Conservation (phyloP, 2,797 vertebrate genomes). For the Pantherophis alleghaniensis region DNA sequence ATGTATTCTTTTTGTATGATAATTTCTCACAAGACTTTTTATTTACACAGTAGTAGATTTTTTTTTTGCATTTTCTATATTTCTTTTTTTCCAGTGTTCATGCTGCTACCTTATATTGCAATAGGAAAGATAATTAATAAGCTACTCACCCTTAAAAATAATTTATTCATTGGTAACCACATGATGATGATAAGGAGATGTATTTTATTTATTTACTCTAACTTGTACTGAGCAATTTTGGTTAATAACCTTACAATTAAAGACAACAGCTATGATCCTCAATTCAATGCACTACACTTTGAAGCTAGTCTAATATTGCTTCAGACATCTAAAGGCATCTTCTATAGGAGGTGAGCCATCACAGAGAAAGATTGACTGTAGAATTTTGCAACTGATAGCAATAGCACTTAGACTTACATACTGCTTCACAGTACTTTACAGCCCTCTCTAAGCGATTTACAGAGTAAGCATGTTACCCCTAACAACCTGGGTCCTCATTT, state of each 20-base stretch:
- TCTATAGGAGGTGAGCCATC: not conserved
- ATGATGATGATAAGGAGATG: not conserved
- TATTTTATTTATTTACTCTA: not conserved
- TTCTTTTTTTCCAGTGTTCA: not conserved
- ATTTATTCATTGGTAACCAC: not conserved
- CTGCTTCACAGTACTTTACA: too few species aligned
- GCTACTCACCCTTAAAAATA: not conserved
- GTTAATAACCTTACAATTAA: not conserved
- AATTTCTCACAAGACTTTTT: not conserved
- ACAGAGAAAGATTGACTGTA: not conserved
- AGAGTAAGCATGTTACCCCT: too few species aligned
- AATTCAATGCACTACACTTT: not conserved
- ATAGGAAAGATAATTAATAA: not conserved
- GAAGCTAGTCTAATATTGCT: not conserved
- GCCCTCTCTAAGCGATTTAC: too few species aligned
- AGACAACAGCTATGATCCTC: not conserved
- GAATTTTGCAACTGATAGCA: not conserved
- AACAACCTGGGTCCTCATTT: too few species aligned
- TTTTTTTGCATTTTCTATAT: not conserved
- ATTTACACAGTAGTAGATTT: not conserved
- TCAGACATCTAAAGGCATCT: not conserved
- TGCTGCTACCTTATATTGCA: not conserved
- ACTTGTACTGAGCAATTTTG: not conserved
- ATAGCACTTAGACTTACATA: too few species aligned
- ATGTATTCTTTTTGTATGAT: not conserved